Evolutionary conservation across 2,797 vertebrate species (phyloP).

Genomic region (Pogonophryne albipinna): DNA sequence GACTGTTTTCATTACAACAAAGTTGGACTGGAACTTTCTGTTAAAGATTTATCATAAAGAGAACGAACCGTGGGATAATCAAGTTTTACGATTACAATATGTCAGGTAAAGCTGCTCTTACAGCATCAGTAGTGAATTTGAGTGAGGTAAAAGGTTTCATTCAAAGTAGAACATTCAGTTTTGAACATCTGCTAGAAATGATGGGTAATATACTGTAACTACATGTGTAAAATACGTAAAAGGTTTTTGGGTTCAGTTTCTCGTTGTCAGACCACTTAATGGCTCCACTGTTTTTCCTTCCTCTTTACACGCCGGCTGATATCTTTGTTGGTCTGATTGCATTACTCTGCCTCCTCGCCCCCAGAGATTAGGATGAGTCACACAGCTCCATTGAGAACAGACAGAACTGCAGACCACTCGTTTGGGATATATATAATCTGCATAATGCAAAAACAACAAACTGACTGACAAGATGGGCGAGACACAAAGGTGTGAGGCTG

Average conservation of each 20-base stretch:
- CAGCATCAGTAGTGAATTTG: not conserved
- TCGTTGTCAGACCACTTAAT: slow-evolving; percentile 28
- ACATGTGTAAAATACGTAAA: no score
- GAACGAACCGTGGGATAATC: slow-evolving; percentile 4
- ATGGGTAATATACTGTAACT: not conserved
- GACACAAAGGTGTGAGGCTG: not conserved
- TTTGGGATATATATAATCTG: slow-evolving; percentile 28
- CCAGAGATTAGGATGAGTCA: slow-evolving; percentile 60
- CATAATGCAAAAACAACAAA: slow-evolving; percentile 35
- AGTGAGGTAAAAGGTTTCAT: not conserved
- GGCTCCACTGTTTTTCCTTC: slow-evolving; percentile 7
- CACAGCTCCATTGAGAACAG: slow-evolving; percentile 35
- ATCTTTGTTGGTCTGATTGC: slow-evolving; percentile 59
- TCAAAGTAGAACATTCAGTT: not conserved
- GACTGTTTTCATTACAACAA: not conserved
- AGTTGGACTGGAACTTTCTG: not conserved
- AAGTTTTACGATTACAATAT: slow-evolving; percentile 15
- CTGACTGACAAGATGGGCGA: slow-evolving; percentile 7
- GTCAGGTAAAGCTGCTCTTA: not conserved
- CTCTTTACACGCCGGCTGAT: slow-evolving; percentile 38
- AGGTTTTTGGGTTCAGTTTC: slow-evolving; percentile 1
- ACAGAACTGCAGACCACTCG: slow-evolving; percentile 20
- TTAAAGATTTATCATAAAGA: slow-evolving; percentile 16
- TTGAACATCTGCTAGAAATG: not conserved
- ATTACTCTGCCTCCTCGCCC: slow-evolving; percentile 39